Percentiles rank a stretch among this genome's conserved stretches.
Evolutionary conservation across 2,797 vertebrate genomes (phyloP).

Genomic region (Muscicapa comitata): DNA sequence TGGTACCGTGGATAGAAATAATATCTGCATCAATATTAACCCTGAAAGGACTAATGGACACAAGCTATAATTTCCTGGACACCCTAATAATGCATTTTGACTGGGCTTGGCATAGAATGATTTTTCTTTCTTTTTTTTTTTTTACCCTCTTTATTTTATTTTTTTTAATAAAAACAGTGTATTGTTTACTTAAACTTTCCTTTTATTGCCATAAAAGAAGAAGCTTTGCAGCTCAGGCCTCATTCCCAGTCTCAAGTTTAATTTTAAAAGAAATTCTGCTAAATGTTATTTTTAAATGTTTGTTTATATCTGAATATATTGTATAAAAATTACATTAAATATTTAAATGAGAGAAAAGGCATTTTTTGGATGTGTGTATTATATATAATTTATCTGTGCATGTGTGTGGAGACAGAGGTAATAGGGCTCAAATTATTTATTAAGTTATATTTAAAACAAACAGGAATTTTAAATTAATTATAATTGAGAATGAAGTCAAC

Average conservation of each 20-base stretch:
- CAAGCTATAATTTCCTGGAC: slow-evolving; percentile 89
- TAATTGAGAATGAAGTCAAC: slow-evolving; percentile 9
- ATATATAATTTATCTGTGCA: not conserved
- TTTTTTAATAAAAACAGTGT: not conserved
- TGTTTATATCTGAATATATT: not conserved
- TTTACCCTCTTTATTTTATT: slow-evolving; percentile 25
- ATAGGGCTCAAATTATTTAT: not conserved
- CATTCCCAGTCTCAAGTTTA: not conserved
- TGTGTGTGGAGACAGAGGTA: not conserved
- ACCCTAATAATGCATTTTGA: slow-evolving; percentile 87
- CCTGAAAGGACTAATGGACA: slow-evolving; percentile 97
- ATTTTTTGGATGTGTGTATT: not conserved
- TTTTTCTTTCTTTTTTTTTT: slow-evolving; percentile 61
- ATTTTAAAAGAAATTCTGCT: not conserved
- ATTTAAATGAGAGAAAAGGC: not conserved
- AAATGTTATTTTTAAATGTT: not conserved
- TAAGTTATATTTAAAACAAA: slow-evolving; percentile 18
- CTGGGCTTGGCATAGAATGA: slow-evolving; percentile 61
- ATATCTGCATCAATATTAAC: slow-evolving; percentile 99
- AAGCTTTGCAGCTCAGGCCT: not conserved
- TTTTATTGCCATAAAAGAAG: not conserved
- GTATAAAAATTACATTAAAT: not conserved
- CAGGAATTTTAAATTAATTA: slow-evolving; percentile 34
- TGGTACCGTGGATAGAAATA: slow-evolving; percentile 97
- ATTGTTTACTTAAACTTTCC: slow-evolving; percentile 60